phyloP scores from a whole-genome alignment of 2,113 vertebrate species.

The Corythaixoides concolor region DNA sequence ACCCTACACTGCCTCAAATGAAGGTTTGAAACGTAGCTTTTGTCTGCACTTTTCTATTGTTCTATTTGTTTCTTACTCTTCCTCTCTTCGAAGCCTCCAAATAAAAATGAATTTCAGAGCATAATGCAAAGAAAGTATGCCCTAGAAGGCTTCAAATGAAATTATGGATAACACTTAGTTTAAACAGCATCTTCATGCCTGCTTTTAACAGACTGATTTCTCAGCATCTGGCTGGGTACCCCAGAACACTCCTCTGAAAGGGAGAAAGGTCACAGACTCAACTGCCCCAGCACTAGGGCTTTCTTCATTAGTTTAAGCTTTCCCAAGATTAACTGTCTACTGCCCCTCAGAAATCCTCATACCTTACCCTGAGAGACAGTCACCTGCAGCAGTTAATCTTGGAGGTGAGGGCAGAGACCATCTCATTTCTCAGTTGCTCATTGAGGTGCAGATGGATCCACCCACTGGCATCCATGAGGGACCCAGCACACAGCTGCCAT shows the following conservation, averaged over 20 bases:
- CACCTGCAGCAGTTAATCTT: too few relatives aligned
- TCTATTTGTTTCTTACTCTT: not conserved
- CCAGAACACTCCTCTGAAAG: not conserved
- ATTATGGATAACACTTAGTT: not conserved
- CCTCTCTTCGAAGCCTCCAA: not conserved
- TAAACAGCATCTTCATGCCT: not conserved
- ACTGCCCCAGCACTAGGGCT: too few relatives aligned
- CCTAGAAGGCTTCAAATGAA: not conserved
- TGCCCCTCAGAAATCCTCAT: not conserved
- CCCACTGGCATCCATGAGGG: not conserved
- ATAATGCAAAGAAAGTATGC: not conserved
- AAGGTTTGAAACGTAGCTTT: not conserved
- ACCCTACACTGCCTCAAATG: not conserved
- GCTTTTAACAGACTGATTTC: not conserved
- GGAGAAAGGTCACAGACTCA: not conserved
- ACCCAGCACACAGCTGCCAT: rapidly evolving
- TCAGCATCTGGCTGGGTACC: not conserved
- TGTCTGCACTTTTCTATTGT: not conserved
- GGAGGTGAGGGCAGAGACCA: not conserved
- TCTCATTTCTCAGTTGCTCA: not conserved
- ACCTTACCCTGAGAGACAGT: too few relatives aligned
- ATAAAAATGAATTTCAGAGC: not conserved
- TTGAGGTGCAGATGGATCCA: not conserved
- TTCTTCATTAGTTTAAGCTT: not conserved
- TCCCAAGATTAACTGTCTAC: not conserved